A percentile compares a stretch with the other conserved stretches of the same genome.
Evolutionary conservation across 2,888 invertebrate genomes (phyloP).

Genomic region (Heliconius erato): DNA sequence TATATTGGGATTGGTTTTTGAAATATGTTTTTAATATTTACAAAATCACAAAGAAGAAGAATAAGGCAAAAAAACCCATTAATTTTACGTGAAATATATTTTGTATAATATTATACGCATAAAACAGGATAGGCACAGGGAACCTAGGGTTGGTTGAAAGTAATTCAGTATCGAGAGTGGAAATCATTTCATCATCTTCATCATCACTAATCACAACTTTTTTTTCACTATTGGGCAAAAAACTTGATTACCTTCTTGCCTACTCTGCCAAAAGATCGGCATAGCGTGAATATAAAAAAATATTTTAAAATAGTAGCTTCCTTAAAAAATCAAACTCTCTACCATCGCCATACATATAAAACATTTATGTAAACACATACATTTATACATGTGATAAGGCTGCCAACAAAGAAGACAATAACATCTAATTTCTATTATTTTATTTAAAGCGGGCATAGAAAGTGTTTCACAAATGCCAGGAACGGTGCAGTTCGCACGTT

Average conservation of each 20-base stretch:
- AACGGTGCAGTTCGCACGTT: slow-evolving; percentile 51
- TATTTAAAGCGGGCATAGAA: slow-evolving; percentile 43
- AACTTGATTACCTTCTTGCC: too few species aligned
- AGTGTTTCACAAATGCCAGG: slow-evolving; percentile 51
- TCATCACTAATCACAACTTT: too few species aligned
- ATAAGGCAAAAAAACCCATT: not conserved
- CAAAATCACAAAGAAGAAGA: not conserved
- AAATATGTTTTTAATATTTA: not conserved
- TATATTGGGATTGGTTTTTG: slow-evolving; percentile 18
- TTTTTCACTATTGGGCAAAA: too few species aligned
- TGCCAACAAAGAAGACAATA: slow-evolving; percentile 1
- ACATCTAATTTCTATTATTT: slow-evolving; percentile 28
- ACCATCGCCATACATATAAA: not conserved
- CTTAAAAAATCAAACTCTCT: not conserved
- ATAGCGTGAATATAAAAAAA: too few species aligned
- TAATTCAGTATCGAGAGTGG: too few species aligned
- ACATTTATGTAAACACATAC: not conserved
- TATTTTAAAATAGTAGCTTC: not conserved
- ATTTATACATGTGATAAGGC: slow-evolving; percentile 11
- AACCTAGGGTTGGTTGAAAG: too few species aligned
- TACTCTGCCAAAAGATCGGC: too few species aligned
- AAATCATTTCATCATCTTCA: too few species aligned
- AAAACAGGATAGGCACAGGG: too few species aligned
- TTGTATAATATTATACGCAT: not conserved
- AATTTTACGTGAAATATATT: too few species aligned